phyloP scores from a whole-genome alignment of 1,140 invertebrate genomes.

The Anastatus disparis region DNA sequence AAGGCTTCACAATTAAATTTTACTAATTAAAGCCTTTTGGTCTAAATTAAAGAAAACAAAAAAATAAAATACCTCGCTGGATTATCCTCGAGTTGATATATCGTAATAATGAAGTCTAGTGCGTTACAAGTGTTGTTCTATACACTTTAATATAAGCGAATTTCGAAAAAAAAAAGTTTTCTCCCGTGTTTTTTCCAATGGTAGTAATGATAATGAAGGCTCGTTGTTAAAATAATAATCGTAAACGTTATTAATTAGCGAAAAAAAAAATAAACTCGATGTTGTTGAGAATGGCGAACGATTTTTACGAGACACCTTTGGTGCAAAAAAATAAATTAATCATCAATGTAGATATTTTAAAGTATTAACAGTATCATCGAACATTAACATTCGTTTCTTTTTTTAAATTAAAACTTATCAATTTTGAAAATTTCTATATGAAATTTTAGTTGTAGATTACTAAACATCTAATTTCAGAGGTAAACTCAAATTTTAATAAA shows the following conservation, averaged over 20 bases:
- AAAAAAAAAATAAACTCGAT: no score
- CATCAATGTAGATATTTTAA: no score
- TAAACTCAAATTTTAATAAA: background rate
- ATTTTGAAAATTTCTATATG: no score
- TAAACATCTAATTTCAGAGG: no score
- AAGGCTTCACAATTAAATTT: no score
- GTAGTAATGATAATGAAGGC: background rate
- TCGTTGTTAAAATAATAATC: conserved; percentile 26
- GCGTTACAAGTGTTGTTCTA: conserved; percentile 9
- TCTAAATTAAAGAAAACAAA: no score
- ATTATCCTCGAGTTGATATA: conserved; percentile 22
- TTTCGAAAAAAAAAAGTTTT: background rate
- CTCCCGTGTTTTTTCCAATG: background rate
- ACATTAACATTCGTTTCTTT: no score
- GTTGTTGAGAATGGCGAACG: conserved; percentile 22
- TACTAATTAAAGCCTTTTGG: no score
- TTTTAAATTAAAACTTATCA: no score
- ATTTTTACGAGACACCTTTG: conserved; percentile 20
- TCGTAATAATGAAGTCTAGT: conserved; percentile 1
- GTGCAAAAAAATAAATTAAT: conserved; percentile 3
- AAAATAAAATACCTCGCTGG: conserved; percentile 22
- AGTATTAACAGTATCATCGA: no score
- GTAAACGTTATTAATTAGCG: background rate
- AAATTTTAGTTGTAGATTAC: no score
- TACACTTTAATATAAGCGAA: background rate